phyloP scores from a whole-genome alignment of 2,888 invertebrate genomes.

The Crossocerus cetratus region DNA sequence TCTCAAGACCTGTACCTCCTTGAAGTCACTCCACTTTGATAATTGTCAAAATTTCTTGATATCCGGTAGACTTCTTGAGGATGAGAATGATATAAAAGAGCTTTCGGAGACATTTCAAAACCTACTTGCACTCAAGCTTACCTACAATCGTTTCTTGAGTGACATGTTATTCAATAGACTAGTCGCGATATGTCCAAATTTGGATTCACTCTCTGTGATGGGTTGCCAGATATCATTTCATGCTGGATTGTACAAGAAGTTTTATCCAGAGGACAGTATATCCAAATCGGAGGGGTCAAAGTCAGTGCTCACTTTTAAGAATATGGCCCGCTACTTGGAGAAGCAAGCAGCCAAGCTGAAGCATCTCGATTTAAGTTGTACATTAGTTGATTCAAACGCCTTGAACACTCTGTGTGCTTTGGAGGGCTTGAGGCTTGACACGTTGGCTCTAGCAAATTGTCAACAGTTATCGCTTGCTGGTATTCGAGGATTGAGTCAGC shows the following conservation, averaged over 20 bases:
- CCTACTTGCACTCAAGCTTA: slow-evolving; percentile 81
- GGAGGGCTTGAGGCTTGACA: slow-evolving; percentile 78
- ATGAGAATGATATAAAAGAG: slow-evolving; percentile 79
- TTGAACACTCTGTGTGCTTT: slow-evolving; percentile 80
- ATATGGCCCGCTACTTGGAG: slow-evolving; percentile 80
- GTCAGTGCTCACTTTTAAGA: slow-evolving; percentile 85
- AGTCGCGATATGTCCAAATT: slow-evolving; percentile 80
- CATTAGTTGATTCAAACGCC: slow-evolving; percentile 83
- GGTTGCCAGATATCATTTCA: slow-evolving; percentile 86
- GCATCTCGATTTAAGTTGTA: slow-evolving; percentile 82
- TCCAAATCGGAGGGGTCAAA: slow-evolving; percentile 78
- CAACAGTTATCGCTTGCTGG: slow-evolving; percentile 82
- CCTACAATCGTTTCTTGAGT: slow-evolving; percentile 84
- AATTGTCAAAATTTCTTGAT: slow-evolving; percentile 86
- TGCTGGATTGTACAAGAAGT: slow-evolving; percentile 82
- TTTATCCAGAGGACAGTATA: slow-evolving; percentile 78
- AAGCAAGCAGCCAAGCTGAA: slow-evolving; percentile 79
- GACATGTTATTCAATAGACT: slow-evolving; percentile 86
- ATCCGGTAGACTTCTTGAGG: slow-evolving; percentile 84
- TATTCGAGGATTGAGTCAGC: slow-evolving; percentile 78
- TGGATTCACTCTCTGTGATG: slow-evolving; percentile 82
- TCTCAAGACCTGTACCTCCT: slow-evolving; percentile 79
- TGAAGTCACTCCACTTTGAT: slow-evolving; percentile 81
- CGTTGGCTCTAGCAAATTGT: slow-evolving; percentile 80
- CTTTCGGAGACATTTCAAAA: slow-evolving; percentile 77